Evolutionary conservation across 2,888 invertebrate species (phyloP).

Genomic region (Bedellia somnulentella): DNA sequence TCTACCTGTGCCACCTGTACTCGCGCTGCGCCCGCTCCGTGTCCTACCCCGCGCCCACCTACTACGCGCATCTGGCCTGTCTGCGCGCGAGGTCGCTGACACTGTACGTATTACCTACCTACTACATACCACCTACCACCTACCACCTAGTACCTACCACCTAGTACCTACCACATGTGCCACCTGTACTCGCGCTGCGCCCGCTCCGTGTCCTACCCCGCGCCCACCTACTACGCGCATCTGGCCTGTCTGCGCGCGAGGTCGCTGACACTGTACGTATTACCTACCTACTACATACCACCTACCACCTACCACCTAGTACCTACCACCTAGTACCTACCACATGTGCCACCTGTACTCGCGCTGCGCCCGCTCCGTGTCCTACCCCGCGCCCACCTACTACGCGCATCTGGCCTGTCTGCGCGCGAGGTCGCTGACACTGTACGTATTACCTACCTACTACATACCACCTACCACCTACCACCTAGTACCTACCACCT

Average conservation of each 20-base stretch:
- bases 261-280: conserved; percentile 48
- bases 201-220: conserved; percentile 82
- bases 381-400: conserved; percentile 86
- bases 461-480: too few species aligned
- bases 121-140: too few species aligned
- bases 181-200: conserved; percentile 85
- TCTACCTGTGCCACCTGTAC: conserved; percentile 84
- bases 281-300: too few species aligned
- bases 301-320: too few species aligned
- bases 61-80: conserved; percentile 86
- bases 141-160: too few species aligned
- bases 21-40: conserved; percentile 81
- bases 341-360: conserved; percentile 85
- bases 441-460: conserved; percentile 36
- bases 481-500: too few species aligned
- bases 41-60: conserved; percentile 85
- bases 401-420: conserved; percentile 86
- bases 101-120: conserved; percentile 32
- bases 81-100: conserved; percentile 65
- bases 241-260: conserved; percentile 77
- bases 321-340: conserved; percentile 74
- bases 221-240: conserved; percentile 87
- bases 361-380: conserved; percentile 80
- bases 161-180: conserved; percentile 81
- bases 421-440: conserved; percentile 61